phyloP scores from a whole-genome alignment of 2,888 invertebrate species.

The Aplocera efformata region DNA sequence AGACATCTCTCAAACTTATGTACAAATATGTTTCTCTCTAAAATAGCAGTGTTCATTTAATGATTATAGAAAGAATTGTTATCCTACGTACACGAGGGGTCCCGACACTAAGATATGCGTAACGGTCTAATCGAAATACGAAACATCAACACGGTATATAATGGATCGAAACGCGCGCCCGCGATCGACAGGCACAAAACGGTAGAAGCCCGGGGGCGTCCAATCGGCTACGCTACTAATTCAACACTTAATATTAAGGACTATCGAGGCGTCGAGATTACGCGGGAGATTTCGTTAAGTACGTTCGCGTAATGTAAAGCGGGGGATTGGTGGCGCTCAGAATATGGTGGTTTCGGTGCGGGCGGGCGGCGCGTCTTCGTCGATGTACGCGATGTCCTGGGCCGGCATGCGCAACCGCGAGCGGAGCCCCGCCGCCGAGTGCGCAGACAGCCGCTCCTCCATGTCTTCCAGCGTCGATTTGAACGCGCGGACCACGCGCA shows the following conservation, averaged over 20 bases:
- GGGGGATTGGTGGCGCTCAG: conserved; percentile 40
- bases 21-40: conserved; percentile 62
- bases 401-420: conserved; percentile 87
- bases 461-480: conserved; percentile 99
- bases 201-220: conserved; percentile 34
- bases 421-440: conserved; percentile 97
- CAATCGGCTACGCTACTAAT: conserved; percentile 48
- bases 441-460: conserved; percentile 98
- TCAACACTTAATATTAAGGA: conserved; percentile 65
- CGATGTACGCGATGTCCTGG: conserved; percentile 91
- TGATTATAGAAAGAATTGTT: conserved; percentile 37
- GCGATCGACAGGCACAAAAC: conserved; percentile 52
- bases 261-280: conserved; percentile 36
- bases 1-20: conserved; percentile 55
- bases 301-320: conserved; percentile 42
- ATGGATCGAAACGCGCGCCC: conserved; percentile 36
- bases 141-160: conserved; percentile 43
- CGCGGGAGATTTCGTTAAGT: conserved; percentile 50
- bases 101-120: conserved; percentile 45
- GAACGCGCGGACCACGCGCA: conserved; percentile 99
- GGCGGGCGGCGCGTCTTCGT: conserved; percentile 78
- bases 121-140: conserved; percentile 38
- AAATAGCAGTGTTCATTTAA: conserved; percentile 55
- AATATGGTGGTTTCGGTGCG: conserved; percentile 71
- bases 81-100: conserved; percentile 43